Base-by-base conservation (phyloP, 2,888 invertebrate species). In the Drosophila acutilabella region DNA sequence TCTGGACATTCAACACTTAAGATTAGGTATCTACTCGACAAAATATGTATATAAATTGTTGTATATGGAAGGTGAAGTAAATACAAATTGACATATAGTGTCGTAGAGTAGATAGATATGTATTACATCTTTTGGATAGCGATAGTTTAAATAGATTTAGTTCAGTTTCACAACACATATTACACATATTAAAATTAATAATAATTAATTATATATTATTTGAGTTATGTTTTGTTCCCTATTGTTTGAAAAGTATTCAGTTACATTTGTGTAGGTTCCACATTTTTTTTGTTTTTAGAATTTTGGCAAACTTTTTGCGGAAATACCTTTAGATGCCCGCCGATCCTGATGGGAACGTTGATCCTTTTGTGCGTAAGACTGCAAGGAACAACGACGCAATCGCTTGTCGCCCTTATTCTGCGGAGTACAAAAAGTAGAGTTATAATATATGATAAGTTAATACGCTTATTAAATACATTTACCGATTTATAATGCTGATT, bases 401-500 rank as follows among this genome's bases (percentile, higher is more conserved):
- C 89, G 81, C 65, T 90, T 90, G 52, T 91, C 91, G 7, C 84
- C 90, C 64, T 91, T 91, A 16, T 88, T 89, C 89, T 92, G 88
- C 91, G 91, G 13, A 74, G 61, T 6, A 47, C 13, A 53, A 30
- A 38, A 13, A 14, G 20, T 2, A 30, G 30, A 8, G 8, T 30
- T 30, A 23, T 23, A 3, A 23, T 26, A 7, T 8, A 33, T 18
- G 26, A 14, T 16, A 18, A 47, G 40, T 13, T 11, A 18, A 18
- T 2, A 23, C 1, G 5, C 4, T 7, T 26, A 14, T 18, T 13
- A 8, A 2, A 10, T 4, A 3, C 10, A 40, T 53, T 80, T 81
- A 92, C 92, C 89, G 89, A 86, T 71, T 90, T 92, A 74, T 91
- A 92, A 74, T 92, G 92, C 60, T 92, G 92, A 70, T 92, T 91